phyloP scores from a whole-genome alignment of 23 tunicate genomes.

The Styela clava region DNA sequence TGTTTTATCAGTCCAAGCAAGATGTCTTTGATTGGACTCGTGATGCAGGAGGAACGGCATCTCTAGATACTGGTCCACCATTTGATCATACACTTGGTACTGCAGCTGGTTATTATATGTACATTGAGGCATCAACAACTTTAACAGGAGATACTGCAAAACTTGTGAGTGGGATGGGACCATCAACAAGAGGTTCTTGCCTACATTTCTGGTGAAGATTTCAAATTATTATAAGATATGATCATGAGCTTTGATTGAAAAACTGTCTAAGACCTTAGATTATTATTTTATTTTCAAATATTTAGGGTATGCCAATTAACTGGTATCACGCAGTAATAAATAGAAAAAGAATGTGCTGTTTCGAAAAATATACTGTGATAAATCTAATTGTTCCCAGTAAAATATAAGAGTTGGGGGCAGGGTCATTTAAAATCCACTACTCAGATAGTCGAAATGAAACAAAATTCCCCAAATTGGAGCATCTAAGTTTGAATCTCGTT shows the following conservation, averaged over 20 bases:
- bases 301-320: no score
- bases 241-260: no score
- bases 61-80: conserved; percentile 58
- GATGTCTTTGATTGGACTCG: conserved; percentile 58
- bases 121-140: conserved; percentile 58
- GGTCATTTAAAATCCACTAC: no score
- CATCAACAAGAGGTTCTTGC: conserved; percentile 82
- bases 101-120: conserved; percentile 47
- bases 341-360: no score
- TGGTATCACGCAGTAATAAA: no score
- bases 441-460: no score
- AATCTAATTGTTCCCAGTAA: no score
- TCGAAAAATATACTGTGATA: no score
- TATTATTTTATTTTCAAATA: no score
- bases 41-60: conserved; percentile 35
- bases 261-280: no score
- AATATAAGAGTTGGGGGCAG: no score
- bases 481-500: conserved; percentile 43
- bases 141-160: conserved; percentile 30
- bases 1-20: conserved; percentile 17
- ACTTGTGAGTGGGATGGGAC: conserved; percentile 43
- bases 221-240: background rate
- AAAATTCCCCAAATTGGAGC: conserved; percentile 45
- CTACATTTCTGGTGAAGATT: conserved; percentile 64
- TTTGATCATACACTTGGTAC: conserved; percentile 58